phyloP scores from a whole-genome alignment of 2,888 invertebrate species.

The Galerucella calmariensis region DNA sequence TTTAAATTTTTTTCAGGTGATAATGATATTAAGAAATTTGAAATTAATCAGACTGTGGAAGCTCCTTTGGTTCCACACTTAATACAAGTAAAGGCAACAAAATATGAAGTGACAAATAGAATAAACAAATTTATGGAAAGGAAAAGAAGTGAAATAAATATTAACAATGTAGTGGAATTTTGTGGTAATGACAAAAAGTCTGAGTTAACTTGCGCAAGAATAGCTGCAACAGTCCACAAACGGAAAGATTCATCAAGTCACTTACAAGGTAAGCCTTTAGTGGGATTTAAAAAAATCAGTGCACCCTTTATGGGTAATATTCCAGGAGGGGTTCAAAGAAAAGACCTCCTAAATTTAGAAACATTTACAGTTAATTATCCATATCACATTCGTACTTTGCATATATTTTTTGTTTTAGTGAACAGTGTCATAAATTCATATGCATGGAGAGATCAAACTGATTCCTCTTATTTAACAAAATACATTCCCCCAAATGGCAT shows the following conservation, averaged over 20 bases:
- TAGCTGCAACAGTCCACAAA: slow-evolving; percentile 77
- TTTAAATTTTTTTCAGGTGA: not conserved
- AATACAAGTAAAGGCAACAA: slow-evolving; percentile 77
- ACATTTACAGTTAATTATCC: no score
- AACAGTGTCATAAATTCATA: slow-evolving; percentile 76
- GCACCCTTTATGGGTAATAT: no score
- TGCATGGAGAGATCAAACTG: slow-evolving; percentile 67
- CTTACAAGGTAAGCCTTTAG: slow-evolving; percentile 74
- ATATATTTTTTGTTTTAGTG: slow-evolving; percentile 65
- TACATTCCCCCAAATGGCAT: slow-evolving; percentile 67
- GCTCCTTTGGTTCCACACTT: slow-evolving; percentile 64
- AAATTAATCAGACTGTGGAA: slow-evolving; percentile 56
- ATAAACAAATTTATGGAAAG: slow-evolving; percentile 80
- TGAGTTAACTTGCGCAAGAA: slow-evolving; percentile 78
- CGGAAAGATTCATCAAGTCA: slow-evolving; percentile 82
- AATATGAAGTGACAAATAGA: slow-evolving; percentile 74
- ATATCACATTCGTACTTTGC: not conserved
- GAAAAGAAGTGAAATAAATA: slow-evolving; percentile 80
- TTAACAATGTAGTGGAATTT: slow-evolving; percentile 81
- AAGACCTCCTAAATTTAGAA: not conserved
- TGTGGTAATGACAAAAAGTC: slow-evolving; percentile 66
- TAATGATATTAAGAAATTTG: slow-evolving; percentile 43
- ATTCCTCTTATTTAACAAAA: slow-evolving; percentile 66
- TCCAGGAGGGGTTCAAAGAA: not conserved
- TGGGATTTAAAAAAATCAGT: no score